A percentile compares a stretch with the other conserved stretches of the same genome.
Evolutionary conservation across 2,797 vertebrate genomes (phyloP).

Genomic region (Sebastes diaconus): DNA sequence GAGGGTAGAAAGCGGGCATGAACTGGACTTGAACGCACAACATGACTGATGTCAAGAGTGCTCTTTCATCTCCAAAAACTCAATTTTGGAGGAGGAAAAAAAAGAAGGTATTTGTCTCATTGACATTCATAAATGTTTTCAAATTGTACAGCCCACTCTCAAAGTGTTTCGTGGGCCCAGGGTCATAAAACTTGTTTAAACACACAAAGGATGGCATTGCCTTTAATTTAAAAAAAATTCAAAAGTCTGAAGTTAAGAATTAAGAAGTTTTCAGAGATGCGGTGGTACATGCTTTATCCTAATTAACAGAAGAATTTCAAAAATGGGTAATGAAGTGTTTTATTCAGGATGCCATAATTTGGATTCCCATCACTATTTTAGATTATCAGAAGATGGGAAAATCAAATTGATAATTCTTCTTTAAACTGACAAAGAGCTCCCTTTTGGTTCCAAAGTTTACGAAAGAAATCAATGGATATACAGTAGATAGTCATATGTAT

Average conservation of each 20-base stretch:
- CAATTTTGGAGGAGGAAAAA: not conserved
- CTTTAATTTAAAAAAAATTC: not conserved
- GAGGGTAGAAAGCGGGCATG: not conserved
- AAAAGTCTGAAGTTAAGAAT: not conserved
- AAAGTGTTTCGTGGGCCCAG: conserved; percentile 4
- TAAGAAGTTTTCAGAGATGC: not conserved
- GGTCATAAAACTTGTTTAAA: conserved; percentile 15
- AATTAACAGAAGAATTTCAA: not conserved
- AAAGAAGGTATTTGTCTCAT: not conserved
- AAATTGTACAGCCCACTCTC: conserved; percentile 6
- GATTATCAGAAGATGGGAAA: not conserved
- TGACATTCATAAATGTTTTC: conserved; percentile 30
- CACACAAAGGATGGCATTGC: not conserved
- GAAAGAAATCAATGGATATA: fast-evolving
- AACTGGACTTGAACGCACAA: conserved; percentile 30
- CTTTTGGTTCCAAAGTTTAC: not conserved
- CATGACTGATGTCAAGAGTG: not conserved
- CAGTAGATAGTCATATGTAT: not conserved
- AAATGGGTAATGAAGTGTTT: not conserved
- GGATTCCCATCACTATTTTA: not conserved
- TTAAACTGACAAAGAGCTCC: not conserved
- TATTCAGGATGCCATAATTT: not conserved
- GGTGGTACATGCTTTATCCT: not conserved
- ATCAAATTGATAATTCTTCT: not conserved
- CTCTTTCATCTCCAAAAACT: conserved; percentile 28